Evolutionary conservation across 2,888 invertebrate genomes (phyloP).

Genomic region (Adelognathus sp.): DNA sequence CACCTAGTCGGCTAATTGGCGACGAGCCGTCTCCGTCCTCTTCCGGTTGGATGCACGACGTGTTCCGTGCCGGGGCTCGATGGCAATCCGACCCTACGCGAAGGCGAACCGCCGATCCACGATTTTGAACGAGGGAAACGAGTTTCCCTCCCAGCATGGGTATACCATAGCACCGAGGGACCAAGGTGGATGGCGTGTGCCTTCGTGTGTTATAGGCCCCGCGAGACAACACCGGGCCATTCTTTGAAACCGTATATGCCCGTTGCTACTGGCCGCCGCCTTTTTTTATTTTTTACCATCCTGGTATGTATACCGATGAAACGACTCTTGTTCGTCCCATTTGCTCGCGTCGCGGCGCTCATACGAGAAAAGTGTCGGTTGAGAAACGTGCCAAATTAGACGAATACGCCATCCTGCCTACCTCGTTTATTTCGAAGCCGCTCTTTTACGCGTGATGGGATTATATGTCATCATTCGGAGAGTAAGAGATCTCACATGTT

Average conservation of each 20-base stretch:
- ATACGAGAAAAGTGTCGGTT: conserved; percentile 18
- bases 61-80: conserved; percentile 13
- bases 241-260: conserved; percentile 28
- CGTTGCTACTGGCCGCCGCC: conserved; percentile 18
- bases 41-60: conserved; percentile 67
- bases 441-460: background rate
- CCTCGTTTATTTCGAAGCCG: background rate
- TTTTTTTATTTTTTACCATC: background rate
- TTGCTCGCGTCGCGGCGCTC: conserved; percentile 23
- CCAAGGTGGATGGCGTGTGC: too few species aligned
- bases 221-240: conserved; percentile 39
- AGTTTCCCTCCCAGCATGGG: conserved; percentile 1
- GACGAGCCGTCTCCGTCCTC: conserved; percentile 69
- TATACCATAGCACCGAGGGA: too few species aligned
- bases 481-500: too few species aligned
- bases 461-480: background rate
- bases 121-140: conserved; percentile 43
- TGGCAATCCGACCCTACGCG: conserved; percentile 30
- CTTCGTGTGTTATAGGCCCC: background rate
- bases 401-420: background rate
- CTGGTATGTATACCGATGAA: conserved; percentile 28
- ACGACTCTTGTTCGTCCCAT: conserved; percentile 23
- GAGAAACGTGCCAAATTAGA: background rate
- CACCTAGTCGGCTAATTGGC: conserved; percentile 75
- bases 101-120: conserved; percentile 36